Conservation (phyloP, 2,888 invertebrate species). For the Pollenia labialis region DNA sequence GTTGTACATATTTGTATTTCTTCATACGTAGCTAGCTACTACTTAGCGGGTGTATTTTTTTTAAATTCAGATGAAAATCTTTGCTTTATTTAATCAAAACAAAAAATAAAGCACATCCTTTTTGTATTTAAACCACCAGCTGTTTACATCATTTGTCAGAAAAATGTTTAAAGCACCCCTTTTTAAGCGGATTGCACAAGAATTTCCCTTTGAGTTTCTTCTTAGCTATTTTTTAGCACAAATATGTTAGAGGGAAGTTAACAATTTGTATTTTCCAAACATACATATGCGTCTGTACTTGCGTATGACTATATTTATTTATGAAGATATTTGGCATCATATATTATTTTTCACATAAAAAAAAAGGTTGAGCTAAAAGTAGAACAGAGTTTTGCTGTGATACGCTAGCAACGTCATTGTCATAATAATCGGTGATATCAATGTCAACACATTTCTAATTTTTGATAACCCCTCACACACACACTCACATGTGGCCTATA, state of each 20-base stretch:
- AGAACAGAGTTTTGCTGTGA: neutral
- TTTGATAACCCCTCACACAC: neutral
- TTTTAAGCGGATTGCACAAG: neutral
- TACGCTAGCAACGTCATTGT: neutral
- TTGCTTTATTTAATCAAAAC: neutral
- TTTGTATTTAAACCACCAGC: neutral
- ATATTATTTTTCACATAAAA: neutral
- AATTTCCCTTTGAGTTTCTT: neutral
- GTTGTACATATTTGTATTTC: neutral
- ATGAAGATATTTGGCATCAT: neutral
- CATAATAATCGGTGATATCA: conserved; percentile 14
- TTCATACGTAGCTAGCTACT: neutral
- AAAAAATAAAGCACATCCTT: neutral
- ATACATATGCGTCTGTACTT: neutral
- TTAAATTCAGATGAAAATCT: neutral
- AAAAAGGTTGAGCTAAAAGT: neutral
- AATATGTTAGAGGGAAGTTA: neutral
- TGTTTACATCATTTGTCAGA: conserved; percentile 25
- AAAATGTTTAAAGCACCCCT: conserved; percentile 3
- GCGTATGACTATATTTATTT: neutral
- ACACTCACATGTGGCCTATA: too few relatives aligned
- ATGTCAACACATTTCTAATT: conserved; percentile 26
- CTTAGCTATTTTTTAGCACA: neutral
- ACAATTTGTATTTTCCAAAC: neutral
- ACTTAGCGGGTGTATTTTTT: neutral